These are phyloP conservation scores for Chloroclystis v-ata DNA, from an alignment of 2,888 invertebrate species.

Conservation along the genomic window DNA sequence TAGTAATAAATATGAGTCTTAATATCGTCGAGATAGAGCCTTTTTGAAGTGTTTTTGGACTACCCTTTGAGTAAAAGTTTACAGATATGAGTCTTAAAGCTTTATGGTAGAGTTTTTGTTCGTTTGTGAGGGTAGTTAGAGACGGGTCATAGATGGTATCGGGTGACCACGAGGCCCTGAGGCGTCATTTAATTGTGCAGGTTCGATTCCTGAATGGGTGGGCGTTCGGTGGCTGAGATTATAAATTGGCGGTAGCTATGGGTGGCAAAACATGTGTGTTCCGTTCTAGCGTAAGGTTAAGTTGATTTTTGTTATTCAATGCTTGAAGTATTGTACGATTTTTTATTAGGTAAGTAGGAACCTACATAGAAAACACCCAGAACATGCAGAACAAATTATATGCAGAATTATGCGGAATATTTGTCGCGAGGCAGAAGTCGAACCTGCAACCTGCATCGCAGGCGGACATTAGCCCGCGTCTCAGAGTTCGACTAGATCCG, in stretches of 20 bases:
- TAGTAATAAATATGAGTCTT: conserved; percentile 16
- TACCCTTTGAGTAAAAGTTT: no score
- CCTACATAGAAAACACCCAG: no score
- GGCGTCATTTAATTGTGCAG: conserved; percentile 67
- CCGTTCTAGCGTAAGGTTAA: neutral
- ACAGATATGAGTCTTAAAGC: conserved; percentile 20
- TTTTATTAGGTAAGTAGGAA: no score
- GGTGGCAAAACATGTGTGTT: conserved; percentile 40
- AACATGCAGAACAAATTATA: no score
- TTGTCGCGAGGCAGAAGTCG: no score
- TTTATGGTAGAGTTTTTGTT: neutral
- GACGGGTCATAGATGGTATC: conserved; percentile 60
- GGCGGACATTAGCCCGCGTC: no score
- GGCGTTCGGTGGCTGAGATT: conserved; percentile 56
- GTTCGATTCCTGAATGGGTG: conserved; percentile 60
- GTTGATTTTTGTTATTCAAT: no score
- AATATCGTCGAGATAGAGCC: neutral
- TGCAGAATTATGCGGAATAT: no score
- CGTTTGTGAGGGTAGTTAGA: conserved; percentile 26
- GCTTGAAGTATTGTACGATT: no score
- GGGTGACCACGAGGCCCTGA: conserved; percentile 57
- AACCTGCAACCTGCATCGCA: no score
- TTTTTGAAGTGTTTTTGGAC: neutral
- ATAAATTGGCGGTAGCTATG: conserved; percentile 66
- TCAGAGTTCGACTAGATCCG: no score